Evolutionary conservation across 2,888 invertebrate species (phyloP).

Genomic region (Cylloceria caligata): DNA sequence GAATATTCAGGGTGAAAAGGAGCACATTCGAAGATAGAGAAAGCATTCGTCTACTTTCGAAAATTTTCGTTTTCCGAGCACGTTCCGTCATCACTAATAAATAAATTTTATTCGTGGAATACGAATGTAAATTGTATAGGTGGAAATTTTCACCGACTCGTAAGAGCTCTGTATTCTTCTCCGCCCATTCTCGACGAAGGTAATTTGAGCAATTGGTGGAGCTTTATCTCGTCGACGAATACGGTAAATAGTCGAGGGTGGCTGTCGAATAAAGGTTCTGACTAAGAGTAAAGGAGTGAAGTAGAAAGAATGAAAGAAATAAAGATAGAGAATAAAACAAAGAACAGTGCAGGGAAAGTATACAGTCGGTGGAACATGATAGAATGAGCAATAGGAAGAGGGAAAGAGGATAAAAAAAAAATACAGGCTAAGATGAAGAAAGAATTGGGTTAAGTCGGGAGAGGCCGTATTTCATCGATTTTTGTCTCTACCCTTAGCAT

Average conservation of each 20-base stretch:
- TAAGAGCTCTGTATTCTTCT: not conserved
- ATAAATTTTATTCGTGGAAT: not conserved
- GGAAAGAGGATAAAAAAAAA: slow-evolving; percentile 23
- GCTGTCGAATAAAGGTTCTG: not conserved
- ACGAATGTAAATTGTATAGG: not conserved
- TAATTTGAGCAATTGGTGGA: slow-evolving; percentile 12
- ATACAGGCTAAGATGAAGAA: slow-evolving; percentile 12
- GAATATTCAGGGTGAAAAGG: too few relatives aligned
- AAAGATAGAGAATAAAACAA: not conserved
- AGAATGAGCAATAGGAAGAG: slow-evolving; percentile 26
- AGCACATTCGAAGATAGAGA: too few relatives aligned
- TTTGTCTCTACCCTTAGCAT: slow-evolving; percentile 29
- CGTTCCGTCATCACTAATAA: slow-evolving; percentile 1
- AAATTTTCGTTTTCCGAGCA: not conserved
- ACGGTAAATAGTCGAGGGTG: slow-evolving; percentile 7
- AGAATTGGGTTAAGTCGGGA: slow-evolving; percentile 54
- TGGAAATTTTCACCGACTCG: not conserved
- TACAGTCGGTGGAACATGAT: not conserved
- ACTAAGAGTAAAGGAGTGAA: slow-evolving; percentile 18
- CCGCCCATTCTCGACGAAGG: not conserved
- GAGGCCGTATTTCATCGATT: slow-evolving; percentile 33
- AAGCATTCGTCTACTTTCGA: too few relatives aligned
- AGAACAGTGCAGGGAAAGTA: slow-evolving; percentile 1
- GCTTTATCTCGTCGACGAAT: slow-evolving; percentile 12
- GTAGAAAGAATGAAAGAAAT: slow-evolving; percentile 34